These are phyloP conservation scores for Prorops nasuta DNA, from an alignment of 1,140 invertebrate species.

Conservation along the genomic window DNA sequence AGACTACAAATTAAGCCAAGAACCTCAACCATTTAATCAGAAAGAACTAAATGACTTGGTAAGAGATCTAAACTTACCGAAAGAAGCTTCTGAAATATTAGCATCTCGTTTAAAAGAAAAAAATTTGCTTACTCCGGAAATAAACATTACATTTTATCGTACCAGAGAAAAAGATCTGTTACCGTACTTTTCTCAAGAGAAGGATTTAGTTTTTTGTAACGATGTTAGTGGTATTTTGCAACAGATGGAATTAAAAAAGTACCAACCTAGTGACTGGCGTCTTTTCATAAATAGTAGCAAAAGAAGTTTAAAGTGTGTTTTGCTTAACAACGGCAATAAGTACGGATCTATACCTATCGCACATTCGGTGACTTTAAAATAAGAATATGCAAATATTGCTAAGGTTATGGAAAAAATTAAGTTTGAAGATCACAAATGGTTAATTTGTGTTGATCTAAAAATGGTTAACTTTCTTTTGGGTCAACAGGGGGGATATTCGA, in stretches of 20 bases:
- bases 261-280: background rate
- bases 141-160: slow-evolving; percentile 20
- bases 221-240: slow-evolving; percentile 25
- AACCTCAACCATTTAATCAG: slow-evolving; percentile 22
- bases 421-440: background rate
- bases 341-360: background rate
- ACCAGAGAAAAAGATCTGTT: slow-evolving; percentile 12
- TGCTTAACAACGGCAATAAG: background rate
- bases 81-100: slow-evolving; percentile 27
- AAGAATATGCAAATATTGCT: background rate
- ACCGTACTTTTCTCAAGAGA: slow-evolving; percentile 19
- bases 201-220: slow-evolving; percentile 30
- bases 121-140: background rate
- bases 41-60: slow-evolving; percentile 36
- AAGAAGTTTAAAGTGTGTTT: slow-evolving; percentile 1
- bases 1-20: background rate
- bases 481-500: background rate
- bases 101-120: slow-evolving; percentile 24
- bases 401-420: background rate
- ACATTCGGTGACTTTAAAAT: background rate
- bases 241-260: background rate
- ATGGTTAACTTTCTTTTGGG: background rate
- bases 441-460: background rate
- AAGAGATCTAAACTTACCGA: slow-evolving; percentile 29
- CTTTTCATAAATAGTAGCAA: background rate